Conservation (phyloP, 2,797 vertebrate species). For the Amazona finschi region DNA sequence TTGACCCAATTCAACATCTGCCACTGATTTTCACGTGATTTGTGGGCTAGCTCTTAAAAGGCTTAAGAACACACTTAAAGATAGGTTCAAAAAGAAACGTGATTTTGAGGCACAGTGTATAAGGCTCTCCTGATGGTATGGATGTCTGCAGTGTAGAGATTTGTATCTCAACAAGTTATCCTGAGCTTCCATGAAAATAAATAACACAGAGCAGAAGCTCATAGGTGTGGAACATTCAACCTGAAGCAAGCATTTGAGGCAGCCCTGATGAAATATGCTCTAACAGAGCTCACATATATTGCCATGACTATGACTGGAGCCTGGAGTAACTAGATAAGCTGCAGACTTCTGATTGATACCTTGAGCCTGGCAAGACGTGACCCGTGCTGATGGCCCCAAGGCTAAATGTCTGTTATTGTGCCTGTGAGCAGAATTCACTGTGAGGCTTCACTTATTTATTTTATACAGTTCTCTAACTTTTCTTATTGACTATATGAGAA, state of each 20-base stretch:
- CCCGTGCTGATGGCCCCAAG: fast-evolving
- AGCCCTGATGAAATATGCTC: neutral
- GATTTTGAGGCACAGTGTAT: fast-evolving
- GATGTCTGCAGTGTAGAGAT: neutral
- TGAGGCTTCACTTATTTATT: neutral
- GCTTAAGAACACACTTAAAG: neutral
- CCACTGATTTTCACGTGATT: neutral
- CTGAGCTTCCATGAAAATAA: neutral
- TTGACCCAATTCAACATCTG: neutral
- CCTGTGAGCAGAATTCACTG: neutral
- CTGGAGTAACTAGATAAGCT: neutral
- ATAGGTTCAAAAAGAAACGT: neutral
- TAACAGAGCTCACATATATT: neutral
- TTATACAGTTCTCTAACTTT: neutral
- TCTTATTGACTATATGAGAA: fast-evolving
- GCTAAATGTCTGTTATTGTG: neutral
- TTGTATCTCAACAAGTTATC: neutral
- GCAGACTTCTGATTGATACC: neutral
- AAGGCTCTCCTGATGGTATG: neutral
- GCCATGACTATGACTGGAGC: no score
- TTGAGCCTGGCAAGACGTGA: neutral
- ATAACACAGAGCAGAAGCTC: neutral
- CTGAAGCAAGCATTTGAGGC: neutral
- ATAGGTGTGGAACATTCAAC: neutral
- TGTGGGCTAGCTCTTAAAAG: neutral